phyloP scores from a whole-genome alignment of 2,888 invertebrate genomes.

The Trichogramma dendrolimi region DNA sequence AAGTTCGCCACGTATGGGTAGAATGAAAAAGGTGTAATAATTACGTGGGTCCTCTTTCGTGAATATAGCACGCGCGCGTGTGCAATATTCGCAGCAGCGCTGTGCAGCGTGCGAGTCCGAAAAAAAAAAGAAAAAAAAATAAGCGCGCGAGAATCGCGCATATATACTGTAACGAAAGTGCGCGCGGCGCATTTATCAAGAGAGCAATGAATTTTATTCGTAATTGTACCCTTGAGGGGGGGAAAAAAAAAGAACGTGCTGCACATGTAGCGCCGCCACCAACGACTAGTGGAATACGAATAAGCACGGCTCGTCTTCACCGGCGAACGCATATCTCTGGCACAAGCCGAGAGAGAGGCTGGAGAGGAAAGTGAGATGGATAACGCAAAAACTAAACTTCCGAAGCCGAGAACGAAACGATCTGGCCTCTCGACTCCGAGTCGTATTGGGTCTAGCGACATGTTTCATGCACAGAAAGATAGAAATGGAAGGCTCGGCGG shows the following conservation, averaged over 20 bases:
- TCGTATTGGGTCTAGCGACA: too few species aligned
- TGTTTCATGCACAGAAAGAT: too few species aligned
- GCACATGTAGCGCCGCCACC: too few species aligned
- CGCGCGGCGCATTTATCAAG: conserved; percentile 19
- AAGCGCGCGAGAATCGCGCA: neutral
- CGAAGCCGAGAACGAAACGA: too few species aligned
- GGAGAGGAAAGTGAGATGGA: too few species aligned
- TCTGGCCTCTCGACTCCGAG: too few species aligned
- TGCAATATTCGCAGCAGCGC: neutral
- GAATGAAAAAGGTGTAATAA: conserved; percentile 9
- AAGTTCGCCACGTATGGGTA: conserved; percentile 4
- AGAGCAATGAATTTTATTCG: conserved; percentile 21
- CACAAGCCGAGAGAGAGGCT: neutral
- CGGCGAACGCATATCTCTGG: too few species aligned
- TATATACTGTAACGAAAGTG: conserved; percentile 1
- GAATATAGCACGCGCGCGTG: neutral
- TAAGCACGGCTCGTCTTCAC: too few species aligned
- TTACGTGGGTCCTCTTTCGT: conserved; percentile 1
- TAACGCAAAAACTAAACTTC: too few species aligned
- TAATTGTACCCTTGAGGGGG: conserved; percentile 10
- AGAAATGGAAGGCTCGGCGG: too few species aligned
- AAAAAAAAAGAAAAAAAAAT: neutral
- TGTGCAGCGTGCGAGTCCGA: too few species aligned
- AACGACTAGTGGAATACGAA: too few species aligned
- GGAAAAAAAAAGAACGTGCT: neutral